Evolutionary conservation across 2,888 invertebrate species (phyloP).

Genomic region (Gari tellinella): DNA sequence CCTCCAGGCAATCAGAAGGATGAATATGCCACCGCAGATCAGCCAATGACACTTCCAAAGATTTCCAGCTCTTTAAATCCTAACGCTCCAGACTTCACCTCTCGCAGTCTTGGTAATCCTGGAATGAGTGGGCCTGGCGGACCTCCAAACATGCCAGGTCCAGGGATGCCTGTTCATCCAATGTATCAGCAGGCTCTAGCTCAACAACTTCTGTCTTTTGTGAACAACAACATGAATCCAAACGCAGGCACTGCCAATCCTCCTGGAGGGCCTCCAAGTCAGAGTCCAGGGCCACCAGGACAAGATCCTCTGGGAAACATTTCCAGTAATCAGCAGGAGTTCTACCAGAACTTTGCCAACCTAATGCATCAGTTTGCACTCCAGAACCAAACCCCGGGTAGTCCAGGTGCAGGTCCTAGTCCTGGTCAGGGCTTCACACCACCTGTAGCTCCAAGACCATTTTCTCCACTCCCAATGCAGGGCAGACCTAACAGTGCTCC

Average conservation of each 20-base stretch:
- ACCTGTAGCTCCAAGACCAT: conserved; percentile 65
- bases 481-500: conserved; percentile 81
- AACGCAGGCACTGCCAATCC: conserved; percentile 21
- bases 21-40: conserved; percentile 81
- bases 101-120: conserved; percentile 66
- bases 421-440: conserved; percentile 55
- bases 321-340: conserved; percentile 61
- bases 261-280: conserved; percentile 35
- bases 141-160: conserved; percentile 35
- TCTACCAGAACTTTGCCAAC: conserved; percentile 65
- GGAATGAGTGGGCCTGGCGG: conserved; percentile 27
- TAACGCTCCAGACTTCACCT: conserved; percentile 91
- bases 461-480: conserved; percentile 72
- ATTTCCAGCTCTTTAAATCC: conserved; percentile 89
- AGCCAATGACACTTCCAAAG: conserved; percentile 84
- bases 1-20: conserved; percentile 71
- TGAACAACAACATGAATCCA: conserved; percentile 48
- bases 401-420: conserved; percentile 48
- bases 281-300: conserved; percentile 31
- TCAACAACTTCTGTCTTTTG: conserved; percentile 56
- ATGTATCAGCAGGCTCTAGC: conserved; percentile 65
- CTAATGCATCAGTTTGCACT: conserved; percentile 67
- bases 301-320: conserved; percentile 57
- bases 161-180: conserved; percentile 48
- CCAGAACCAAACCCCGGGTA: conserved; percentile 57